phyloP scores from a whole-genome alignment of 2,797 vertebrate genomes.

The Vultur gryphus region DNA sequence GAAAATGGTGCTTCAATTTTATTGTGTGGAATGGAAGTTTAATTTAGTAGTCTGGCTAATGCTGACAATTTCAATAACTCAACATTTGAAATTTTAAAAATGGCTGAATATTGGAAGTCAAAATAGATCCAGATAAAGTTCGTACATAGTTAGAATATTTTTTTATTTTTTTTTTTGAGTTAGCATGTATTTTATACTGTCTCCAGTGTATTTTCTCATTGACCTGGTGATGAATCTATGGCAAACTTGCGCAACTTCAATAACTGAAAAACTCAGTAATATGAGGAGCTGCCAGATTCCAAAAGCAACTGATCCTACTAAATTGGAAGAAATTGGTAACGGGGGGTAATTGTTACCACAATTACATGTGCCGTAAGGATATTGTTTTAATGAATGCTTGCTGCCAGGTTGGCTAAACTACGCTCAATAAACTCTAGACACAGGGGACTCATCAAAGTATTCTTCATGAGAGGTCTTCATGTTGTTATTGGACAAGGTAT shows the following conservation, averaged over 20 bases:
- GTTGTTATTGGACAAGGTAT: background rate
- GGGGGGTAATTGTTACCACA: background rate
- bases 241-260: background rate
- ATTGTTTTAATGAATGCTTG: background rate
- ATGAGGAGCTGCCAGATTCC: background rate
- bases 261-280: background rate
- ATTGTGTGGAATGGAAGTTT: background rate
- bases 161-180: background rate
- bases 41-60: background rate
- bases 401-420: background rate
- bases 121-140: background rate
- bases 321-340: background rate
- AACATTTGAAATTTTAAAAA: background rate
- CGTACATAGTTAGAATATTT: background rate
- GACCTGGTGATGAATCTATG: background rate
- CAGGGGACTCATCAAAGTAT: background rate
- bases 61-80: background rate
- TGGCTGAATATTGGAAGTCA: background rate
- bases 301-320: background rate
- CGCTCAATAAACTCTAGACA: background rate
- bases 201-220: background rate
- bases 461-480: background rate
- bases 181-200: background rate
- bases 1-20: background rate
- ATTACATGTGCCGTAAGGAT: background rate